Percentiles rank a stretch among this genome's conserved stretches.
Evolutionary conservation across 2,888 invertebrate species (phyloP).

Genomic region (Dioctria rufipes): DNA sequence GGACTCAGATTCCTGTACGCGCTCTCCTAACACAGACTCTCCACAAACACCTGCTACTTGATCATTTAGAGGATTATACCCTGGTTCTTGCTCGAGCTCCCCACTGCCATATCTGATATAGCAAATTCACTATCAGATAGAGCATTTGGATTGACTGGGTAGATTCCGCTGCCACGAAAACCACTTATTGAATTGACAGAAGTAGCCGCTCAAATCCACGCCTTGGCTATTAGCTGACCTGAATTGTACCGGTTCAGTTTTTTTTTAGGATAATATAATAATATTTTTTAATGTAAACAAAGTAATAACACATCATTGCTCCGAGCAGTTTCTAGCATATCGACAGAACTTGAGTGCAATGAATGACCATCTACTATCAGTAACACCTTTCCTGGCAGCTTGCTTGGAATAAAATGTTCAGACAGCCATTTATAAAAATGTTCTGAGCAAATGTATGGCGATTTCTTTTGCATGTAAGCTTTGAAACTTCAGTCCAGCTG

Average conservation of each 20-base stretch:
- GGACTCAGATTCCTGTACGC: constrained; percentile 16
- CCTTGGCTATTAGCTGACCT: constrained; percentile 20
- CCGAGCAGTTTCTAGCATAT: no score
- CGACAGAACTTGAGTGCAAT: no score
- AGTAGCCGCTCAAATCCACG: constrained; percentile 32
- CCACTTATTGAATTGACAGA: constrained; percentile 26
- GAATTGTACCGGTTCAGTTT: constrained; percentile 31
- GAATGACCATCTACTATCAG: no score
- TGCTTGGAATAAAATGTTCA: no score
- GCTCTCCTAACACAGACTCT: constrained; percentile 6
- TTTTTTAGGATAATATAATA: background rate
- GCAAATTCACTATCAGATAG: constrained; percentile 2
- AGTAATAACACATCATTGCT: no score
- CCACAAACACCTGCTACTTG: constrained; percentile 17
- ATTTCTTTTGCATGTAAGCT: no score
- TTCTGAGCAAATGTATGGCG: no score
- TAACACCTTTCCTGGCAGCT: no score
- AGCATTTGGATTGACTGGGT: constrained; percentile 28
- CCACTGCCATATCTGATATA: constrained; percentile 6
- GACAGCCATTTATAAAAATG: no score
- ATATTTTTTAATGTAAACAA: constrained; percentile 27
- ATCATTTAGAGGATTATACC: constrained; percentile 5
- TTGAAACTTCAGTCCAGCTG: no score
- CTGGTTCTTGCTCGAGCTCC: no score
- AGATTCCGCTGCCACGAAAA: constrained; percentile 34